phyloP scores from a whole-genome alignment of 1,140 invertebrate genomes.

The Marisa cornuarietis region DNA sequence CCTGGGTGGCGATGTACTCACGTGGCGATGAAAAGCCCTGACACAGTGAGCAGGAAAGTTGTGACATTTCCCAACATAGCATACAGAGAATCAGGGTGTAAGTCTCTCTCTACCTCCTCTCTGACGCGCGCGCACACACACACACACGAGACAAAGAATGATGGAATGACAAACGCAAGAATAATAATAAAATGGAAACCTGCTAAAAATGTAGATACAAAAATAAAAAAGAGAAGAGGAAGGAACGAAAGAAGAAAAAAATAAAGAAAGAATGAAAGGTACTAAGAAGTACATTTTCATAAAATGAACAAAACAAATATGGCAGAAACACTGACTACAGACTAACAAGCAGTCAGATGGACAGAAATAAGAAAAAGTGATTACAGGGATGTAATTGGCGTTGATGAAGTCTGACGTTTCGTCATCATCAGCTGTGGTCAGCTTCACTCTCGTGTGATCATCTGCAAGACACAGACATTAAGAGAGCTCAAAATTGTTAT shows the following conservation, averaged over 20 bases:
- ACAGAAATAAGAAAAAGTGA: conserved; percentile 34
- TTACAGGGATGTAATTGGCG: conserved; percentile 95
- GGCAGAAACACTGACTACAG: not conserved
- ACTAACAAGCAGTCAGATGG: not conserved
- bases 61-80: no score
- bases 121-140: no score
- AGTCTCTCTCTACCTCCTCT: no score
- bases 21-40: conserved; percentile 83
- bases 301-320: not conserved
- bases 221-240: no score
- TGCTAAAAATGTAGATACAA: no score
- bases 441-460: conserved; percentile 95
- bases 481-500: not conserved
- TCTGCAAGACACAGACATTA: conserved; percentile 73
- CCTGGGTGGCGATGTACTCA: conserved; percentile 94
- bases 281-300: not conserved
- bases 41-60: no score
- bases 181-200: no score
- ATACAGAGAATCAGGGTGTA: no score
- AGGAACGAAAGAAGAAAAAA: no score
- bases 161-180: no score
- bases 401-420: conserved; percentile 93
- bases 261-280: no score
- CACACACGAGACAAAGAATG: no score
- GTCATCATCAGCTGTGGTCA: conserved; percentile 79